Base-by-base conservation (phyloP, 2,113 vertebrate species). In the Thamnophis sirtalis region DNA sequence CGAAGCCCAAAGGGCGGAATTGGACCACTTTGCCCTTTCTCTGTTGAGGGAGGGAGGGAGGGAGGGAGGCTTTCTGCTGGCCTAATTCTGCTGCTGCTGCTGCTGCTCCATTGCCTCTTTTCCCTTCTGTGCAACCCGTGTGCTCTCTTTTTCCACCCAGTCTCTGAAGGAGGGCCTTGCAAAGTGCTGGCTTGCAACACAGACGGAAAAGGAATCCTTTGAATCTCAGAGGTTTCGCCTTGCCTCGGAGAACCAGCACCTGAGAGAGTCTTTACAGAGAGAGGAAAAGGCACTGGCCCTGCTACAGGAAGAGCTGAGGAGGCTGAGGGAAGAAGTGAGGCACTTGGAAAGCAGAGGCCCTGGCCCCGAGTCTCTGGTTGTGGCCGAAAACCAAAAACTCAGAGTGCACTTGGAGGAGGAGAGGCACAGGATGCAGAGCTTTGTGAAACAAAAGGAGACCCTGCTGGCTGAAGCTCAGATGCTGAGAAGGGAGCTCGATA, bases 321-420 rank as follows among this genome's bases (percentile, higher is more conserved):
- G 96, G 91, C 95, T 99, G 91, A 98, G 97, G 93, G 97, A 98
- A 53, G 97, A 98, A 94, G 97, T 99, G 3, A 96, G 97, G 89
- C 96, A 98, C 87, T 94, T 98, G 53, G 98, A 99, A 96, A 98
- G 97, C 53, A 96, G 95, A 94, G 97, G 97, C n/a, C 96, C 97
- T 6, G 96, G 96, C 50, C 92, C 96, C 0, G 98, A 99, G 86
- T 97, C 96, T 9, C 56, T 26, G 2, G 96, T 98, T 89, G 93
- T 97, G 86, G 96, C 96, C 9, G 98, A 99, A 96, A 99, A 98
- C 95, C 98, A 98, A 93, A 98, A 97, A 92, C 97, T 99, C 68
- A 98, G 97, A 93, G 97, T 97, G 56, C 96, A 98, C 95, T 96
- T 99, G 94, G 98, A 98, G 94, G 98, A 98, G 73, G 98, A 99